Evolutionary conservation across 2,797 vertebrate genomes (phyloP).

Genomic region (Mastacembelus armatus): DNA sequence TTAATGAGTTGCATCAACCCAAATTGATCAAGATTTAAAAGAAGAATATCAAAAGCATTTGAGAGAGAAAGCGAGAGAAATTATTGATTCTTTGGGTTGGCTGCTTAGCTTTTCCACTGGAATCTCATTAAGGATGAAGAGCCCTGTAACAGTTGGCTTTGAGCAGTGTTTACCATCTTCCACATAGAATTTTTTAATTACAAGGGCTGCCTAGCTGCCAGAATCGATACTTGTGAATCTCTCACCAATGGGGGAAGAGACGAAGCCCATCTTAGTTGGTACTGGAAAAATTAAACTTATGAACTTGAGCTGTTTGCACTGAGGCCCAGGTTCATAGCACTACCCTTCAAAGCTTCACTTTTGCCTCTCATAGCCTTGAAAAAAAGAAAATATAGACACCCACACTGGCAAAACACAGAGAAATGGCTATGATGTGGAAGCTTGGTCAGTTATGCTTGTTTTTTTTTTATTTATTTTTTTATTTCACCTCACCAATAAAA

Average conservation of each 20-base stretch:
- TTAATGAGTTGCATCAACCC: conserved; percentile 77
- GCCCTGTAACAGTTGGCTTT: conserved; percentile 77
- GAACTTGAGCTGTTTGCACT: conserved; percentile 40
- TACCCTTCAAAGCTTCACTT: conserved; percentile 54
- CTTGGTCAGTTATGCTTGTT: conserved; percentile 38
- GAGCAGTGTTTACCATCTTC: conserved; percentile 79
- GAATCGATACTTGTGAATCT: conserved; percentile 75
- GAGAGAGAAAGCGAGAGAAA: conserved; percentile 69
- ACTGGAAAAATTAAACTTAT: conserved; percentile 60
- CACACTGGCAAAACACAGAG: conserved; percentile 15
- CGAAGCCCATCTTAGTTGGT: conserved; percentile 55
- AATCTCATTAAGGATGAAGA: conserved; percentile 82
- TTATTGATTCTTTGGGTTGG: conserved; percentile 77
- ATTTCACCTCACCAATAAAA: conserved; percentile 46
- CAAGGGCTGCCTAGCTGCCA: conserved; percentile 66
- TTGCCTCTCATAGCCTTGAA: conserved; percentile 22
- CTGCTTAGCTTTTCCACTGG: conserved; percentile 77
- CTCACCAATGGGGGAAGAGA: conserved; percentile 46
- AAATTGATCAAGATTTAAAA: conserved; percentile 78
- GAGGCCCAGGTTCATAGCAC: conserved; percentile 37
- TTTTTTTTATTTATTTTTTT: no score
- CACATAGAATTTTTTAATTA: conserved; percentile 80
- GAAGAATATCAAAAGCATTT: conserved; percentile 83
- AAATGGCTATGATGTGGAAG: conserved; percentile 32
- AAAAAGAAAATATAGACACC: conserved; percentile 3